Evolutionary conservation across 1,140 invertebrate species (phyloP), one percentile per base, ranked within the genome.

Genomic region (Drosophila malerkotliana): DNA sequence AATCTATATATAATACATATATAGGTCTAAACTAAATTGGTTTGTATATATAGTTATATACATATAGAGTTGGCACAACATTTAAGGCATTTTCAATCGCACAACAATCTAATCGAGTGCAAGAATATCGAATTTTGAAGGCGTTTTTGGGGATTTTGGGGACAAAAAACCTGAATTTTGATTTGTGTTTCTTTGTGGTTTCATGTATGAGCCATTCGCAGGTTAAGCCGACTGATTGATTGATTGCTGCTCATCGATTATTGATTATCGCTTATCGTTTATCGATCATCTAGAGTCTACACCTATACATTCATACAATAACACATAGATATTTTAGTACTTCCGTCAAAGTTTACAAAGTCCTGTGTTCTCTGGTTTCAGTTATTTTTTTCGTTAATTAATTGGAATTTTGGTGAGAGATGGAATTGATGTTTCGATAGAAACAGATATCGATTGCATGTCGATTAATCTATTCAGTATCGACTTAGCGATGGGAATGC

Each of bases 401-500:
- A 26, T 41, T 18, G 32, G 9, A 69, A 49, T 57, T 67, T 69
- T 48, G 57, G 68, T 61, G 56, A 72, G 24, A 26, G 32, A 72
- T 72, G 67, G 48, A 9, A 26, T 59, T 18, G 57, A 51, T 53
- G 67, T 26, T 69, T 37, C 60, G 55, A 72, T 64, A 57, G 59
- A 64, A 64, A 64, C 49, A 56, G 59, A 48, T 66, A 71, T 77
- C 57, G 44, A 60, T 77, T 58, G 28, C 28, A 47, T 45, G 60
- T 51, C 61, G 71, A 72, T 71, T 62, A 49, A 69, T 66, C 61
- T 68, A 57, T 55, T 47, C 48, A 60, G 77, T 88, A 87, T 85
- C 82, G 82, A 85, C 83, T 85, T 85, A 85, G 71, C 82, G 82
- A 88, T 85, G 82, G 69, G 82, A 85, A 88, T 87, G 82, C 84